Conservation (phyloP, 2,888 invertebrate genomes). For the Ischnus inquisitorius region DNA sequence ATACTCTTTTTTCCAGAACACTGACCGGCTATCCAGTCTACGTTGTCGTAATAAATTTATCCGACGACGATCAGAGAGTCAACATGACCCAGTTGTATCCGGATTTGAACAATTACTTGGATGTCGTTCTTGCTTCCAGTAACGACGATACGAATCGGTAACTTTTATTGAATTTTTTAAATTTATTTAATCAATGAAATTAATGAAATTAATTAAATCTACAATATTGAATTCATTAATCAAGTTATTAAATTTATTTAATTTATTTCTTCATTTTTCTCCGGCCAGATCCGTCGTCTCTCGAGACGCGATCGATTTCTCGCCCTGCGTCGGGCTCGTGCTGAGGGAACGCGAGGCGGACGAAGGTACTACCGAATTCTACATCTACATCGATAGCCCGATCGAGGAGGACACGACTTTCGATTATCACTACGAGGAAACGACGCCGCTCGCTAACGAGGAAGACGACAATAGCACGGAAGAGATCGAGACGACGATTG, state of each 20-base stretch:
- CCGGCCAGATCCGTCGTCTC: background rate
- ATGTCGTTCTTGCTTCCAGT: constrained; percentile 65
- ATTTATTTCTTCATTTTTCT: background rate
- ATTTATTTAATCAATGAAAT: too few species aligned
- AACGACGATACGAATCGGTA: constrained; percentile 30
- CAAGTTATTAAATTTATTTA: too few species aligned
- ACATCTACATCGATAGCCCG: background rate
- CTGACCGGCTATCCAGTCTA: constrained; percentile 73
- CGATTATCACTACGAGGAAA: background rate
- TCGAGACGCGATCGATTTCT: constrained; percentile 20
- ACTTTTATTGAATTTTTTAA: background rate
- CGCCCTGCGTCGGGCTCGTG: constrained; percentile 31
- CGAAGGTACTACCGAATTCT: background rate
- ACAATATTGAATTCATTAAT: too few species aligned
- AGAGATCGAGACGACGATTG: background rate
- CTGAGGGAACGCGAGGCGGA: constrained; percentile 2
- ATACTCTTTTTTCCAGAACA: constrained; percentile 70
- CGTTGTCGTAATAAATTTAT: constrained; percentile 76
- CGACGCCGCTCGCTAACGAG: background rate
- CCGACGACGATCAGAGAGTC: constrained; percentile 67
- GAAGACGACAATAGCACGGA: background rate
- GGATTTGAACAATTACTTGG: constrained; percentile 70
- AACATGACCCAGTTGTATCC: constrained; percentile 75
- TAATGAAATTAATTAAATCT: too few species aligned
- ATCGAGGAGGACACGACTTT: background rate